Evolutionary conservation across 2,888 invertebrate species (phyloP), one percentile per base, ranked within the genome.

Genomic region (Phyllotreta cruciferae): DNA sequence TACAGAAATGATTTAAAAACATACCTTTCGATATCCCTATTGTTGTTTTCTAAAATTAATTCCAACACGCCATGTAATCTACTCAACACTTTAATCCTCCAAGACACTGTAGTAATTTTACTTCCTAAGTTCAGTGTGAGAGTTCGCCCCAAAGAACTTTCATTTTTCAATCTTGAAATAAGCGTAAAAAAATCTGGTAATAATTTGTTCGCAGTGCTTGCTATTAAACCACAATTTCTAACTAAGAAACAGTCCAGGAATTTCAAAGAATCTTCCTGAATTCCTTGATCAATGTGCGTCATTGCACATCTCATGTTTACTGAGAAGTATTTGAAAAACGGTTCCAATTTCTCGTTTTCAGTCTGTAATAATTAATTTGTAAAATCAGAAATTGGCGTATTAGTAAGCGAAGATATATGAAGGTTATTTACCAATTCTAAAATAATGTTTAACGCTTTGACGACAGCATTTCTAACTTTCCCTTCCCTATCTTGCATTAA

Each of bases 281-380:
- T 89, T 54, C 85, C 83, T 8, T 85, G 85, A 77, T 92, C 87
- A 63, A 96, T 91, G 74, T 96, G 93, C 0, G 94, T 95, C 93
- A 96, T 93, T 0, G 93, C 91, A 82, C 95, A 95, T 56, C 90
- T 86, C 50, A 96, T 80, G 79, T 93, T 92, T 0, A 92, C 90
- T 13, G 90, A 87, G 64, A 96, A 81, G 5, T 91, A 84, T 66
- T 89, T 87, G 76, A 91, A 91, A 78, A 93, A 93, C 7, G 94
- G 93, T 42, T 84, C 78, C 9, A 90, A 78, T 71, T 87, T 87
- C 7, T 84, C 79, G 6, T 75, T 76, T 5, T 82, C 76, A 54
- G 84, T 77, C 82, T 83, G 69, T 9, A 72, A 73, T 50, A 47
- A 50, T n/a, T n/a, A n/a, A n/a, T n/a, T n/a, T n/a, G n/a, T n/a